Percentiles rank a stretch among this genome's conserved stretches.
Evolutionary conservation across 2,113 vertebrate species (phyloP).

Genomic region (Micronycteris hirsuta): DNA sequence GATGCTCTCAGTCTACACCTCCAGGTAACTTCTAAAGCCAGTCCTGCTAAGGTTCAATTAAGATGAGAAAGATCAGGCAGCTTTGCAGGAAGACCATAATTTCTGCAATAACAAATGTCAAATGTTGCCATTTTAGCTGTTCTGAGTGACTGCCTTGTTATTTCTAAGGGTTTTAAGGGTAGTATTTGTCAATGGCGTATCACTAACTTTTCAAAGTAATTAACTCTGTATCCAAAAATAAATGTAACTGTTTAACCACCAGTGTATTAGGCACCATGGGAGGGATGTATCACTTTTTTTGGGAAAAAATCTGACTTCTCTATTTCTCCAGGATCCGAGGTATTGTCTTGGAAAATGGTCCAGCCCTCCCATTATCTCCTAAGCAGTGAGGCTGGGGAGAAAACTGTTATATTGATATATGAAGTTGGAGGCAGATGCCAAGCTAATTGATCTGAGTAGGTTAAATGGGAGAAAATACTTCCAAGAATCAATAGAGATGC

Average conservation of each 20-base stretch:
- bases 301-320: slow-evolving; percentile 77
- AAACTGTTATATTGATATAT: slow-evolving; percentile 83
- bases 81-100: slow-evolving; percentile 72
- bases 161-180: slow-evolving; percentile 77
- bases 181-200: slow-evolving; percentile 78
- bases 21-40: slow-evolving; percentile 40
- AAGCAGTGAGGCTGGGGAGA: slow-evolving; percentile 78
- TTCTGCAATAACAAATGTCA: slow-evolving; percentile 79
- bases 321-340: slow-evolving; percentile 74
- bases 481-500: slow-evolving; percentile 80
- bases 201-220: slow-evolving; percentile 82
- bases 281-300: slow-evolving; percentile 78
- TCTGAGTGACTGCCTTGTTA: slow-evolving; percentile 75
- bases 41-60: slow-evolving; percentile 80
- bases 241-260: slow-evolving; percentile 81
- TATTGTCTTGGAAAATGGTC: slow-evolving; percentile 80
- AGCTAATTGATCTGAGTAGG: slow-evolving; percentile 79
- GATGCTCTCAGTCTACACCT: slow-evolving; percentile 31
- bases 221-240: slow-evolving; percentile 83
- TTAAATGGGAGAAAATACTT: slow-evolving; percentile 81
- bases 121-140: slow-evolving; percentile 66
- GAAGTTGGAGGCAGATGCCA: slow-evolving; percentile 83
- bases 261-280: slow-evolving; percentile 75
- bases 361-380: slow-evolving; percentile 77
- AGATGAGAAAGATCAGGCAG: slow-evolving; percentile 77